These are phyloP conservation scores for Nicator chloris DNA, from an alignment of 2,113 vertebrate species.

Conservation along the genomic window DNA sequence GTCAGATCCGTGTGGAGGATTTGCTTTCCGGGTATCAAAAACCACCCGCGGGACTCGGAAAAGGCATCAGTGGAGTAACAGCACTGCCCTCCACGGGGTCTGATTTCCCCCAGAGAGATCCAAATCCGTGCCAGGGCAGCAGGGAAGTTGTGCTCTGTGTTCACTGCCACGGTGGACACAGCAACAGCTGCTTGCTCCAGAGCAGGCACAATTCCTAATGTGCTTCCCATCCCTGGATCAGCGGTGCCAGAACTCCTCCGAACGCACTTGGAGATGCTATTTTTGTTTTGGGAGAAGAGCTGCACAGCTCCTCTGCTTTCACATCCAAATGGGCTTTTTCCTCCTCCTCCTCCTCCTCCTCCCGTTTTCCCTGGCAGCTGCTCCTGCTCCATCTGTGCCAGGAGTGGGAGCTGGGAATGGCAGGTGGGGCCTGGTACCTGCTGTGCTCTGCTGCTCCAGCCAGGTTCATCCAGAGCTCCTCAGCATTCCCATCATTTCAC, in stretches of 20 bases:
- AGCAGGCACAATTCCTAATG: constrained; percentile 20
- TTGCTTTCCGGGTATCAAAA: neutral
- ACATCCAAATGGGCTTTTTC: constrained; percentile 1
- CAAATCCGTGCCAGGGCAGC: constrained; percentile 1
- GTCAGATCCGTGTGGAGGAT: neutral
- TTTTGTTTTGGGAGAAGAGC: constrained; percentile 29
- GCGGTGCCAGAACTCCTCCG: constrained; percentile 18
- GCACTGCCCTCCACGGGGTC: neutral
- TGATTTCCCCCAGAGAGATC: neutral
- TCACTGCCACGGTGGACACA: constrained; percentile 15
- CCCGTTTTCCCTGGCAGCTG: neutral
- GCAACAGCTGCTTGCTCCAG: neutral
- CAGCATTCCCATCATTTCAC: neutral
- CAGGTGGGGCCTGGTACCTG: neutral
- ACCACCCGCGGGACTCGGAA: neutral
- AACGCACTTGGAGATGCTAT: neutral
- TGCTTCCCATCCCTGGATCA: constrained; percentile 14
- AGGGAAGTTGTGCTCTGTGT: neutral
- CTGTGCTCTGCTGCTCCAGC: neutral
- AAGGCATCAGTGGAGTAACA: neutral
- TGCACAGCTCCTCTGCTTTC: neutral
- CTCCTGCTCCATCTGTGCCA: neutral
- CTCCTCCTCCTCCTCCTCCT: neutral
- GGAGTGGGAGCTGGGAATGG: constrained; percentile 20
- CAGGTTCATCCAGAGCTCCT: neutral